These are phyloP conservation scores for Trichogramma evanescens DNA, from an alignment of 2,888 invertebrate genomes.

Conservation along the genomic window DNA sequence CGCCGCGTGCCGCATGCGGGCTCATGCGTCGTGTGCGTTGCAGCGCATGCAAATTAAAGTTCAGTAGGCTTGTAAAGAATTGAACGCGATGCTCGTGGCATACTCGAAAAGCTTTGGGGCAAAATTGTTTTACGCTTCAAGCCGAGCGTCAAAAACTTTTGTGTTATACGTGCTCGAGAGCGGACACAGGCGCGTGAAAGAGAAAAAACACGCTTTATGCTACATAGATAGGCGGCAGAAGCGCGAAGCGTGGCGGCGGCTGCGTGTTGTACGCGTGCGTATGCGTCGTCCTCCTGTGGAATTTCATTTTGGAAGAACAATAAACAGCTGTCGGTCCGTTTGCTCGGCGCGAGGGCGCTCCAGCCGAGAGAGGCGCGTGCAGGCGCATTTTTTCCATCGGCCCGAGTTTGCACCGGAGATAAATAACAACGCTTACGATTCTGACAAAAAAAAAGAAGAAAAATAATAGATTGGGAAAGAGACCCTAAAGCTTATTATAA, in stretches of 20 bases:
- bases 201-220: too few relatives aligned
- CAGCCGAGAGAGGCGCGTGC: background rate
- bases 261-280: too few relatives aligned
- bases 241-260: too few relatives aligned
- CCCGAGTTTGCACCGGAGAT: background rate
- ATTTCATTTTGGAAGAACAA: conserved; percentile 12
- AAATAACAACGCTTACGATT: background rate
- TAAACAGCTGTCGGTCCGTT: conserved; percentile 4
- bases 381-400: background rate
- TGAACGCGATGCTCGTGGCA: too few relatives aligned
- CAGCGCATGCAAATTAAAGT: too few relatives aligned
- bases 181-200: too few relatives aligned
- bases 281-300: background rate
- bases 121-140: too few relatives aligned
- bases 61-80: too few relatives aligned
- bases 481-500: background rate
- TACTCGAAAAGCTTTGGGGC: too few relatives aligned
- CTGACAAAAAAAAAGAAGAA: background rate
- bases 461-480: background rate
- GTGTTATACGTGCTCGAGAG: background rate
- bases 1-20: too few relatives aligned
- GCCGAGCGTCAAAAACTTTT: conserved; percentile 6
- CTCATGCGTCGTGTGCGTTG: too few relatives aligned
- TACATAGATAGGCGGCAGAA: too few relatives aligned
- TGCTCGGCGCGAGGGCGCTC: background rate